Evolutionary conservation across 2,888 invertebrate species (phyloP).

Genomic region (Volucella inanis): DNA sequence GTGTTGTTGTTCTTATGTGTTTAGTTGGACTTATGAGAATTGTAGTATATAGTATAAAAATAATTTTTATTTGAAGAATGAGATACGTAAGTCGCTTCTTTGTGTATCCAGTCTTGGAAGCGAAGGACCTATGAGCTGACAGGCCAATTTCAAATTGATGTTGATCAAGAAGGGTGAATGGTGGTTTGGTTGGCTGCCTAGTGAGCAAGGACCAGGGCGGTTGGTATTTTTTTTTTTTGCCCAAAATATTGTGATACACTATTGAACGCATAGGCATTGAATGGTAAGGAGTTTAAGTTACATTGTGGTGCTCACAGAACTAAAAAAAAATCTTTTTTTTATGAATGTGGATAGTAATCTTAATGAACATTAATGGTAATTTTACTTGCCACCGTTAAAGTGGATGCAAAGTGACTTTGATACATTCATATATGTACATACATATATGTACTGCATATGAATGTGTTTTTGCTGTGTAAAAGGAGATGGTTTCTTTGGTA

Average conservation of each 20-base stretch:
- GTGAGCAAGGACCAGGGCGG: background rate
- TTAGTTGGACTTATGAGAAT: slow-evolving; percentile 10
- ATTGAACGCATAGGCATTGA: slow-evolving; percentile 6
- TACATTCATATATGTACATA: no score
- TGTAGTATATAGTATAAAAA: background rate
- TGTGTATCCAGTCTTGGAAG: background rate
- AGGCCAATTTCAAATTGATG: slow-evolving; percentile 49
- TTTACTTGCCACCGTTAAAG: slow-evolving; percentile 26
- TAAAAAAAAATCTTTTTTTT: slow-evolving; percentile 27
- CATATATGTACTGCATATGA: no score
- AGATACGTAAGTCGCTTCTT: background rate
- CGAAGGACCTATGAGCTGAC: slow-evolving; percentile 6
- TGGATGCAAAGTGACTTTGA: no score
- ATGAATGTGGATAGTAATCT: slow-evolving; percentile 48
- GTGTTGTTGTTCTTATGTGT: slow-evolving; percentile 7
- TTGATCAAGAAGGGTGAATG: slow-evolving; percentile 10
- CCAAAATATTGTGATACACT: slow-evolving; percentile 50
- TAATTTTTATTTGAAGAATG: slow-evolving; percentile 23
- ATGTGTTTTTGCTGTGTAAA: no score
- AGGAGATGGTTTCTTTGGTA: no score
- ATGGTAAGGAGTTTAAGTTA: background rate
- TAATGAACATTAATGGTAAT: slow-evolving; percentile 51
- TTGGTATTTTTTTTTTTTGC: slow-evolving; percentile 33
- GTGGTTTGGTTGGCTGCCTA: background rate
- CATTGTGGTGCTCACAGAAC: background rate